These are phyloP conservation scores for Scolanthus callimorphus DNA, from an alignment of 92 coral and sea anemone species.

Conservation along the genomic window DNA sequence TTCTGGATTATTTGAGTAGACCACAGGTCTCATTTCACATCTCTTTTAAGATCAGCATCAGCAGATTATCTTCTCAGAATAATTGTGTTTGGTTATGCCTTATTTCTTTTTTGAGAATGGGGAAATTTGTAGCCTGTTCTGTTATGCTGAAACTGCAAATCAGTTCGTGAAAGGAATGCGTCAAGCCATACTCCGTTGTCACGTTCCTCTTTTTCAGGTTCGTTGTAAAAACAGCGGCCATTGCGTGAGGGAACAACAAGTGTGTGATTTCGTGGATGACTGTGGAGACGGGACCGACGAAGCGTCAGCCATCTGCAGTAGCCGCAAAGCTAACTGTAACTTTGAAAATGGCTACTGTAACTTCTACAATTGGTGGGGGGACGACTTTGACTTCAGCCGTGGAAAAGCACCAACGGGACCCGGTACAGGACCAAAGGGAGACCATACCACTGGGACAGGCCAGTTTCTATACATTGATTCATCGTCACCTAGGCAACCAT, in stretches of 20 bases:
- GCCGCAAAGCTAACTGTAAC: slow-evolving; percentile 71
- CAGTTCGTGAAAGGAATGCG: no score
- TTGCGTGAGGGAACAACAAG: slow-evolving; percentile 71
- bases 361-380: slow-evolving; percentile 47
- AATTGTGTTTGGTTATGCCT: no score
- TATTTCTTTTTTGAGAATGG: no score
- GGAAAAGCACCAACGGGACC: slow-evolving; percentile 40
- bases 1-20: no score
- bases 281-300: slow-evolving; percentile 91
- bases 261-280: slow-evolving; percentile 79
- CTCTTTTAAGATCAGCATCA: no score
- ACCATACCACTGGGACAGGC: slow-evolving; percentile 92
- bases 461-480: slow-evolving; percentile 82
- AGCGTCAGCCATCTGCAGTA: slow-evolving; percentile 38
- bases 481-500: slow-evolving; percentile 72
- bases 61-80: no score
- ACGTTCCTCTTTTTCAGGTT: no score
- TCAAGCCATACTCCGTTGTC: no score
- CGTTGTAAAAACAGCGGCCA: slow-evolving; percentile 56
- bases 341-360: slow-evolving; percentile 69
- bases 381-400: slow-evolving; percentile 69
- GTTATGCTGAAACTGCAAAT: no score
- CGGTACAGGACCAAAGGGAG: slow-evolving; percentile 87
- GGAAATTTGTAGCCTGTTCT: no score
- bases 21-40: no score